Base-by-base conservation (phyloP, 1,140 invertebrate species). In the Lordiphosa mommai region DNA sequence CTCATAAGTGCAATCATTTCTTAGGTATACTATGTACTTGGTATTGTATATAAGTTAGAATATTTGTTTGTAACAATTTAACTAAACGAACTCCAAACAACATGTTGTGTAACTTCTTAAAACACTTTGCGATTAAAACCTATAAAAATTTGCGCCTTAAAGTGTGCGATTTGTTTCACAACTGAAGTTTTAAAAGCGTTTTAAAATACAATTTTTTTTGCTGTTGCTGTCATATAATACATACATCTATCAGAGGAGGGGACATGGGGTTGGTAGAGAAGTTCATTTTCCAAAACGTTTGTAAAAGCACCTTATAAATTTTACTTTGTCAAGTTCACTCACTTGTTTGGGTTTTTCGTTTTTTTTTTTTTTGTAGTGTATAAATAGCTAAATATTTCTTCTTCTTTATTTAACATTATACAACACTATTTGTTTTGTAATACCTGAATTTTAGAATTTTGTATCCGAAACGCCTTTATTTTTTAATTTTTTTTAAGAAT, bases 391-490 rank as follows among this genome's bases (percentile, higher is more conserved):
- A 82, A 73, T 84, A 84, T 60, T 77, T 66, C 36, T 53, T 60
- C 60, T 65, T 53, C 46, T 51, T 50, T 64, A 12, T 63, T 52
- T 79, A 84, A 84, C 79, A 84, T 84, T 84, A 85, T 79, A 84
- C 79, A 84, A 84, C 77, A 69, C 77, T 84, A 84, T 66, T 65
- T 87, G 73, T 84, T 55, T 80, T 66, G 61, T 72, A 77, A 66
- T 88, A 88, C 86, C 86, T 88, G 86, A 88, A 86, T 88, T 88
- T 88, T 88, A 88, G 86, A 88, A 88, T 88, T 88, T 88, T 88
- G 86, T 76, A 82, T 88, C 86, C 86, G 86, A 88, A 88, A 88
- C 80, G 73, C 80, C 64, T 49, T 86, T 82, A 82, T 74, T 64
- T 65, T 55, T 82, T 63, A 65, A 17, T 61, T 37, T 66, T 68